Evolutionary conservation across 2,797 vertebrate species (phyloP), one percentile per base, ranked within the genome.

Genomic region (Channallabes apus): DNA sequence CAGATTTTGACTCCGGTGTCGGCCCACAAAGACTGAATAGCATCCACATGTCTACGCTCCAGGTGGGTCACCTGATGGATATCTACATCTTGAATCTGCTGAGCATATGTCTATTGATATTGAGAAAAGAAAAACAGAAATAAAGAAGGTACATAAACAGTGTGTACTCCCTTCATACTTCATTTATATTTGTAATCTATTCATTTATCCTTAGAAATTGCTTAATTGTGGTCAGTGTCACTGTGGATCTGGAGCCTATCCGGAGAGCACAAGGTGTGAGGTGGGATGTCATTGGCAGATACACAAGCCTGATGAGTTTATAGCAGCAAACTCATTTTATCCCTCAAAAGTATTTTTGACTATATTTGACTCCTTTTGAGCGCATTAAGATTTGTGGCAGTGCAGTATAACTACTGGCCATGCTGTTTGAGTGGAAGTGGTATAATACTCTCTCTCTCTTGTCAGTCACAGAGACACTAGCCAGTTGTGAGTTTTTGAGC

Each of bases 21-120:
- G 0, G 87, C 88, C 95, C 95, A 96, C 38, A 96, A 93, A 54
- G 88, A 91, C 3, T 89, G 92, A 75, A 96, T 93, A 2, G 91
- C 93, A 0, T 95, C 93, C 0, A 92, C 87, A 51, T 93, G 89
- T 51, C 68, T 73, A 32, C 81, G 86, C 1, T 95, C 94, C 88
- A 96, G 86, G 22, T 93, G 91, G 5, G 86, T 90, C 84, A 96
- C 79, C 67, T 93, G 93, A 82, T 91, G 87, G 0, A 91, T 91
- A 84, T 94, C 91, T 75, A 95, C 86, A 0, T 93, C 91, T 90
- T 93, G 91, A 82, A 96, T 82, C 90, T 85, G 87, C 80, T 90
- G 90, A 27, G 91, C 94, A 15, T 93, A 92, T 24, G 85, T 84
- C 95, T 96, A 88, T 87, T 84, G 78, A 82, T 20, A 85, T 65